A percentile compares a stretch with the other conserved stretches of the same genome.
phyloP scores from a whole-genome alignment of 2,113 vertebrate species.

The Collichthys lucidus region DNA sequence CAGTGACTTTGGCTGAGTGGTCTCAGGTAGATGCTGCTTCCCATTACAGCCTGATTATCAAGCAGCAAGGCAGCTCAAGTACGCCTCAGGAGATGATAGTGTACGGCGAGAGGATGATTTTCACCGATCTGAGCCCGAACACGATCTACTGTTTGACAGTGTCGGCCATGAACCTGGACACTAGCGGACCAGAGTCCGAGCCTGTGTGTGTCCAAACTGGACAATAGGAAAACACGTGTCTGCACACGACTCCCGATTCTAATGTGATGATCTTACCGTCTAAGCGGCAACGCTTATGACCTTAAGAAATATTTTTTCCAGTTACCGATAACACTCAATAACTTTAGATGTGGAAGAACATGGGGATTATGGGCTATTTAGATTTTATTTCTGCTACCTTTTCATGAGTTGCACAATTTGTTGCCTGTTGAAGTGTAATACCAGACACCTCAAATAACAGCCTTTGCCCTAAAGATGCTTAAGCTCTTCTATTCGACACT shows the following conservation, averaged over 20 bases:
- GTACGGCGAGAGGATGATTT: slow-evolving; percentile 29
- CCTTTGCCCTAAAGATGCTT: not conserved
- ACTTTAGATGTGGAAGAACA: slow-evolving; percentile 2
- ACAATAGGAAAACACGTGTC: not conserved
- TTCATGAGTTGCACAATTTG: not conserved
- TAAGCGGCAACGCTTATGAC: not conserved
- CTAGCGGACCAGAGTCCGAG: slow-evolving; percentile 56
- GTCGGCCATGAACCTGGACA: slow-evolving; percentile 9
- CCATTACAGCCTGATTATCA: slow-evolving; percentile 63
- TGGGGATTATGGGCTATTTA: not conserved
- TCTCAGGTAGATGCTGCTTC: slow-evolving; percentile 29
- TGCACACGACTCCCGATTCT: not conserved
- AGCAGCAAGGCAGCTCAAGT: slow-evolving; percentile 13
- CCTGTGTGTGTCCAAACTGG: slow-evolving; percentile 62
- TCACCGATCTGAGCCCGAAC: slow-evolving; percentile 56
- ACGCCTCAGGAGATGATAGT: slow-evolving; percentile 44
- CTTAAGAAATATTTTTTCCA: not conserved
- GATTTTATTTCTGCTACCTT: not conserved
- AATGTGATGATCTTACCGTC: slow-evolving; percentile 12
- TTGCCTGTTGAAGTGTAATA: not conserved
- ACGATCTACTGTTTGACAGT: slow-evolving; percentile 69
- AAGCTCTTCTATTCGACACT: not conserved
- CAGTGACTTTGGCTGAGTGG: slow-evolving; percentile 58
- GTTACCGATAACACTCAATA: not conserved
- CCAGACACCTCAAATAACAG: not conserved